Percentiles rank a stretch among this genome's conserved stretches.
phyloP scores from a whole-genome alignment of 2,888 invertebrate genomes.

The Cinara cedri region DNA sequence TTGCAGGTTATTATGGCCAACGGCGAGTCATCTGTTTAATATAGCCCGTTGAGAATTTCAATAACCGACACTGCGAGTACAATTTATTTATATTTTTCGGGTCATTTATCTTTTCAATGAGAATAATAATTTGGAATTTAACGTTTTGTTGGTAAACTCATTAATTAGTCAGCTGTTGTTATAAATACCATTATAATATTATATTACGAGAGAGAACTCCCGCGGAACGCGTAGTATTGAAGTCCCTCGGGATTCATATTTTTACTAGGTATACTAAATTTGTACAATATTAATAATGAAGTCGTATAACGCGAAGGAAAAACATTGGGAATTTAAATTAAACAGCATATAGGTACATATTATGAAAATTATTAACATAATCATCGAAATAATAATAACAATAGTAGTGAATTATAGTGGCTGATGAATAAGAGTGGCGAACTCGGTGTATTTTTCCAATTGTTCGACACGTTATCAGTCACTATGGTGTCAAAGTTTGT shows the following conservation, averaged over 20 bases:
- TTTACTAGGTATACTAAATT: constrained; percentile 5
- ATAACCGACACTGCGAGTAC: background rate
- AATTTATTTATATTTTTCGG: constrained; percentile 19
- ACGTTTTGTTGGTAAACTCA: constrained; percentile 19
- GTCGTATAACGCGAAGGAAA: background rate
- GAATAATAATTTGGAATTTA: background rate
- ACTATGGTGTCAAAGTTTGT: too few relatives aligned
- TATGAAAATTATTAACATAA: too few relatives aligned
- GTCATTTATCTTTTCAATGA: constrained; percentile 25
- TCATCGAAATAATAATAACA: too few relatives aligned
- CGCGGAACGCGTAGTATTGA: background rate
- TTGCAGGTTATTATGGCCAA: background rate
- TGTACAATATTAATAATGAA: too few relatives aligned
- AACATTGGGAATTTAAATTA: too few relatives aligned
- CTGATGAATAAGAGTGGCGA: too few relatives aligned
- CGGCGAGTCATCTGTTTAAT: background rate
- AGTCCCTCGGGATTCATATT: constrained; percentile 11
- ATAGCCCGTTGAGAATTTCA: constrained; percentile 10
- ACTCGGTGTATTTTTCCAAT: too few relatives aligned
- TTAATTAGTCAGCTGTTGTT: constrained; percentile 27
- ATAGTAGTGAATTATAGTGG: too few relatives aligned
- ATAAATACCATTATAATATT: constrained; percentile 17
- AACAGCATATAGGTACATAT: too few relatives aligned
- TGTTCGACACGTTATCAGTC: too few relatives aligned
- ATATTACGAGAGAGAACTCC: background rate